These are phyloP conservation scores for Paracyclopina nana DNA, from an alignment of 1,140 invertebrate genomes.

Conservation along the genomic window DNA sequence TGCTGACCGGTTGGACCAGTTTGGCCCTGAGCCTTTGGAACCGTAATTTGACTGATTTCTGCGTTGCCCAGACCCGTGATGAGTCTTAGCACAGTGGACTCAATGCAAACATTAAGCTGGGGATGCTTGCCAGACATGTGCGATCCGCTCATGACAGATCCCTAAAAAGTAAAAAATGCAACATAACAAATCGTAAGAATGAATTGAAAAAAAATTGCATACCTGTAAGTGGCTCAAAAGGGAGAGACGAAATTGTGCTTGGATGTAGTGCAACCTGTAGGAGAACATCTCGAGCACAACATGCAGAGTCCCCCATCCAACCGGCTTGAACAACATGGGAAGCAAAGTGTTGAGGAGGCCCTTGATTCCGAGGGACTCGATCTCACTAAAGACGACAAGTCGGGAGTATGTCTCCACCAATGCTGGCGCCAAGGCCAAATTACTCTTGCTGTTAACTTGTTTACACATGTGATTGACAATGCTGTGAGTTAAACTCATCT, in stretches of 20 bases:
- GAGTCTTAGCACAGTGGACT: conserved; percentile 47
- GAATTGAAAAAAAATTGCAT: neutral
- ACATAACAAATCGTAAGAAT: no score
- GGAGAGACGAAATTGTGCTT: conserved; percentile 80
- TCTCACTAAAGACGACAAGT: conserved; percentile 83
- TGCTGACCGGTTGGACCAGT: neutral
- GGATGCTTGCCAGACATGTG: neutral
- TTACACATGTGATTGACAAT: conserved; percentile 76
- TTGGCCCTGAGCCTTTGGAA: conserved; percentile 34
- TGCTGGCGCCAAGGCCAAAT: conserved; percentile 61
- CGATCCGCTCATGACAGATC: no score
- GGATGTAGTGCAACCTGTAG: conserved; percentile 84
- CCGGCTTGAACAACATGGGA: conserved; percentile 40
- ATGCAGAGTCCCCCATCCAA: conserved; percentile 83
- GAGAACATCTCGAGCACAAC: conserved; percentile 90
- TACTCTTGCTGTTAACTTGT: conserved; percentile 60
- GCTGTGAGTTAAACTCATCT: conserved; percentile 91
- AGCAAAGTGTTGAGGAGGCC: conserved; percentile 66
- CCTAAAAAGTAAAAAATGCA: no score
- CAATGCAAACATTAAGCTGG: neutral
- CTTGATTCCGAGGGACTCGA: conserved; percentile 88
- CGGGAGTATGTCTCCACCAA: conserved; percentile 85
- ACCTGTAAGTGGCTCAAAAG: conserved; percentile 57
- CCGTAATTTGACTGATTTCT: conserved; percentile 78
- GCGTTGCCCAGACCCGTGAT: conserved; percentile 75